These are phyloP conservation scores for Liodrosophila aerea DNA, from an alignment of 2,888 invertebrate species.

Conservation along the genomic window DNA sequence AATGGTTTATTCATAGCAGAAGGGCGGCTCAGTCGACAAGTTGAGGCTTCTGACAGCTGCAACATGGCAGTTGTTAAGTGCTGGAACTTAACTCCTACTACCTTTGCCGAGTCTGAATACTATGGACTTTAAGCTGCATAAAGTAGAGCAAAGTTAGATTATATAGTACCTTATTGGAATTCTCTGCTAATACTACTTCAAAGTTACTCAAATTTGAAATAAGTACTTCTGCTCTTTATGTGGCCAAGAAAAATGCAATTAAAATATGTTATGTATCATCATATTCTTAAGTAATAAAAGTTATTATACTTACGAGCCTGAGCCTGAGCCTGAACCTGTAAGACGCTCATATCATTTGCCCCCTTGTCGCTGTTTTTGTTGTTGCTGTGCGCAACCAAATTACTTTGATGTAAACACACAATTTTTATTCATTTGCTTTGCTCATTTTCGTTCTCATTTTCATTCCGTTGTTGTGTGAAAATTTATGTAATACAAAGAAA, in stretches of 20 bases:
- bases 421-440: conserved; percentile 22
- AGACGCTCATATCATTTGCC: neutral
- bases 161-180: too few species aligned
- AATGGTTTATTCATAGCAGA: conserved; percentile 52
- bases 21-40: conserved; percentile 12
- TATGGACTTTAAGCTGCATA: too few species aligned
- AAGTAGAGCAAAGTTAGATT: too few species aligned
- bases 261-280: conserved; percentile 12
- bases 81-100: neutral
- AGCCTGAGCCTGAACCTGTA: too few species aligned
- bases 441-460: conserved; percentile 2
- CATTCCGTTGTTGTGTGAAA: neutral
- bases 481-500: conserved; percentile 34
- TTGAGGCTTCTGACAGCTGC: neutral
- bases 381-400: conserved; percentile 44
- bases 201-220: conserved; percentile 15
- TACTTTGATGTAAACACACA: conserved; percentile 46
- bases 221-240: neutral
- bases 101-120: conserved; percentile 3
- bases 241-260: conserved; percentile 38
- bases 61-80: conserved; percentile 10
- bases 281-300: too few species aligned
- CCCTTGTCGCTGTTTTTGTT: conserved; percentile 9
- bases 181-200: too few species aligned
- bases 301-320: too few species aligned